Percentiles rank a stretch among this genome's conserved stretches.
phyloP scores from a whole-genome alignment of 1,140 invertebrate species.

The Drosophila quadrilineata region DNA sequence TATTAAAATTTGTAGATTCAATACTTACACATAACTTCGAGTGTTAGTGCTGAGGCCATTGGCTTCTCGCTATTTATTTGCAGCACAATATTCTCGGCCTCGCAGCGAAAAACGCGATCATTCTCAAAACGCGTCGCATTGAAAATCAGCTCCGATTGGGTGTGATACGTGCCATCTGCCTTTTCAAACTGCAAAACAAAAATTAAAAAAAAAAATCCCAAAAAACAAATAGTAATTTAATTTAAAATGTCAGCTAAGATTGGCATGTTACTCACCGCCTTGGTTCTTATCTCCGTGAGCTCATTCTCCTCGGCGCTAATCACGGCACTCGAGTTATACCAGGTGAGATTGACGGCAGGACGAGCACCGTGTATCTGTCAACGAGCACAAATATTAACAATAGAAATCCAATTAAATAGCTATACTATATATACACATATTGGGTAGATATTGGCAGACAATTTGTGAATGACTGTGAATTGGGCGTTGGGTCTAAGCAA shows the following conservation, averaged over 20 bases:
- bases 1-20: neutral
- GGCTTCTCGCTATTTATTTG: slow-evolving; percentile 87
- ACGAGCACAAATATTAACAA: neutral
- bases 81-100: slow-evolving; percentile 91
- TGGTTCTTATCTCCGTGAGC: slow-evolving; percentile 65
- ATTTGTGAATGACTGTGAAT: neutral
- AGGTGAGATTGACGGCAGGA: slow-evolving; percentile 90
- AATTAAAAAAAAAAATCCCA: neutral
- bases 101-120: slow-evolving; percentile 88
- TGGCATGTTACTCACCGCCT: slow-evolving; percentile 72
- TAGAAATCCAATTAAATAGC: neutral
- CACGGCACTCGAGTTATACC: slow-evolving; percentile 89
- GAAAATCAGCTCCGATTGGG: slow-evolving; percentile 89
- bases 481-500: neutral
- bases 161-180: slow-evolving; percentile 89
- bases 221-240: neutral
- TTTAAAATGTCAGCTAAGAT: no score
- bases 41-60: slow-evolving; percentile 85
- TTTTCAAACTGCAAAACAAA: slow-evolving; percentile 55
- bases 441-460: no score
- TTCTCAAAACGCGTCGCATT: slow-evolving; percentile 91
- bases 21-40: slow-evolving; percentile 93
- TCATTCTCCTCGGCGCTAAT: slow-evolving; percentile 82
- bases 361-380: slow-evolving; percentile 86
- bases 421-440: slow-evolving; percentile 1